Percentiles rank a stretch among this genome's conserved stretches.
Conservation (phyloP, 2,888 invertebrate genomes). For the Mimachlamys varia region DNA sequence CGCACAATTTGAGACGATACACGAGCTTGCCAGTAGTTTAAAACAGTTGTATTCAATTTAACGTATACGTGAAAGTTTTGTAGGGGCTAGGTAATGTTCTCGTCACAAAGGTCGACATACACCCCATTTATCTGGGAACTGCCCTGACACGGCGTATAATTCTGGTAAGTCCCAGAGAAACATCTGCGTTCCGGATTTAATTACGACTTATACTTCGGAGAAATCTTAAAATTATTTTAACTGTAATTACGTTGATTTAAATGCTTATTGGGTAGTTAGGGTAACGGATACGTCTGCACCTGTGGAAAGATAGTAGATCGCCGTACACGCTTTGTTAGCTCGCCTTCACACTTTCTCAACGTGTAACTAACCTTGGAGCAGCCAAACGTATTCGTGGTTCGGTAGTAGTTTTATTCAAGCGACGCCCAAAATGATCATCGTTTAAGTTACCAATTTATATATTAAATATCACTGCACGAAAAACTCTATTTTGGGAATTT, state of each 20-base stretch:
- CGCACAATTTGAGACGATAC: conserved; percentile 15
- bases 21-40: conserved; percentile 29
- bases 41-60: conserved; percentile 16
- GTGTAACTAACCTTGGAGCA: background rate
- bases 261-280: background rate
- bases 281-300: background rate
- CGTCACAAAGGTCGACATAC: background rate
- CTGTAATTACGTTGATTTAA: background rate
- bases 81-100: background rate
- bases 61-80: background rate
- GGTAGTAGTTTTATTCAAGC: background rate
- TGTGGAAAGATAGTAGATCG: background rate
- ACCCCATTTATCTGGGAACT: background rate
- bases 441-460: background rate
- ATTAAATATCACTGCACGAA: background rate
- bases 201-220: background rate
- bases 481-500: background rate
- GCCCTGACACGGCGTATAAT: conserved; percentile 4
- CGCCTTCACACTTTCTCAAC: background rate
- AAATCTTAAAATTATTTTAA: background rate
- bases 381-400: background rate
- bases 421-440: background rate
- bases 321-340: background rate
- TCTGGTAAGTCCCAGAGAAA: background rate
- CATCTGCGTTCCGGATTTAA: background rate